These are phyloP conservation scores for Abrostola tripartita DNA, from an alignment of 2,888 invertebrate species.

Conservation along the genomic window DNA sequence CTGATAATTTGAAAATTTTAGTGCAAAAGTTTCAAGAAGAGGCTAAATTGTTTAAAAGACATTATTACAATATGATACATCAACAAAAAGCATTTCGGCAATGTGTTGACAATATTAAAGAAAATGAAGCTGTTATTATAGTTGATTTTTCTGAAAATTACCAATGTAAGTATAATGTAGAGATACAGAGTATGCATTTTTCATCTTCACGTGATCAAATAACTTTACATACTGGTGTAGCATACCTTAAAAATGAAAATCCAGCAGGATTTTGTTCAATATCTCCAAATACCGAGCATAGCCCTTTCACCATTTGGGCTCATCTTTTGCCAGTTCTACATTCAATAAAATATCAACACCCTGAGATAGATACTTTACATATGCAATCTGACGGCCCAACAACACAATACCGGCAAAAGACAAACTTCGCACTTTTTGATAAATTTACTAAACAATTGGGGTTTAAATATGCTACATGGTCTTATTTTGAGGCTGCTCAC, in stretches of 20 bases:
- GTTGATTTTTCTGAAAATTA: slow-evolving; percentile 29
- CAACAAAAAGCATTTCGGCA: slow-evolving; percentile 16
- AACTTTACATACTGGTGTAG: slow-evolving; percentile 28
- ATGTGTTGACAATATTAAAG: slow-evolving; percentile 22
- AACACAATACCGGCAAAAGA: slow-evolving; percentile 32
- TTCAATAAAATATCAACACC: slow-evolving; percentile 21
- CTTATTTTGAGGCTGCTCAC: slow-evolving; percentile 32
- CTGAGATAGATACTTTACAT: slow-evolving; percentile 24
- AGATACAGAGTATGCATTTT: slow-evolving; percentile 29
- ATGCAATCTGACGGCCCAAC: slow-evolving; percentile 22
- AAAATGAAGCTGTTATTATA: slow-evolving; percentile 24
- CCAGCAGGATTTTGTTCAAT: slow-evolving; percentile 27
- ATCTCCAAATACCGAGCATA: slow-evolving; percentile 24
- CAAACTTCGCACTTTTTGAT: slow-evolving; percentile 21
- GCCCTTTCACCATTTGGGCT: slow-evolving; percentile 24
- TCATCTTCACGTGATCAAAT: slow-evolving; percentile 21
- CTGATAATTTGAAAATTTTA: slow-evolving; percentile 4
- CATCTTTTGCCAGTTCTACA: slow-evolving; percentile 26
- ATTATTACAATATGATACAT: slow-evolving; percentile 23
- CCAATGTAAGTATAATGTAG: slow-evolving; percentile 20
- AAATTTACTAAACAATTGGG: slow-evolving; percentile 15
- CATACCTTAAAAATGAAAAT: slow-evolving; percentile 29
- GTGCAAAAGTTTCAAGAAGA: slow-evolving; percentile 11
- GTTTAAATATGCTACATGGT: slow-evolving; percentile 31
- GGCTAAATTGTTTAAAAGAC: slow-evolving; percentile 13